Base-by-base conservation (phyloP, 2,113 vertebrate species). In the Morphnarchus princeps region DNA sequence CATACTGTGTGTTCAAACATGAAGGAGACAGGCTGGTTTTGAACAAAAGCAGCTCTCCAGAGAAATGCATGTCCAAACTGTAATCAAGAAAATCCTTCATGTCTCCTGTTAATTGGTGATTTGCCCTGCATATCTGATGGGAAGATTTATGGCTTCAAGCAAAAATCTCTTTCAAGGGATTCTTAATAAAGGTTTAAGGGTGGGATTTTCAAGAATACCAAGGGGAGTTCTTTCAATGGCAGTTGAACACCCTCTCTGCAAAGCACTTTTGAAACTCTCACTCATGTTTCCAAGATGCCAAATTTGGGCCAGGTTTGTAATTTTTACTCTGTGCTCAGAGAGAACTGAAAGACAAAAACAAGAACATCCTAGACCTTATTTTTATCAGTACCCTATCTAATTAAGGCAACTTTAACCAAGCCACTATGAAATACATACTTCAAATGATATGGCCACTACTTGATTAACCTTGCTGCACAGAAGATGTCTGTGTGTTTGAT, bases 151-250 rank as follows among this genome's bases (percentile, higher is more conserved):
- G 57, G 86, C 91, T 92, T 74, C 80, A 67, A 96, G 93, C 81
- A 93, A 97, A 96, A 96, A 79, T 61, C 90, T 72, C 58, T 96
- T 97, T 96, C 91, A 97, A 92, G 94, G 59, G 83, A 85, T 88
- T 84, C 59, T 76, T 61, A 93, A 87, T 89, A 94, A 95, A 90
- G 78, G 89, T 96, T 93, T 95, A 94, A 65, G 93, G 94, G 83
- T 87, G 42, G 45, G 74, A 94, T 93, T 94, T 95, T 87, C 29
- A 80, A 49, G 90, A 96, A 89, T 65, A 89, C 87, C 22, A 4
- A 70, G 29, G 89, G 84, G 89, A 96, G 24, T 84, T 95, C 62
- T 73, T 84, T 93, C 74, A 87, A 13, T 42, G 16, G 70, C 57
- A 65, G 49, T 5, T 72, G 45, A 95, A 69, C 16, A 80, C 38